phyloP scores from a whole-genome alignment of 1,140 invertebrate genomes.

The Hylaeus anthracinus region DNA sequence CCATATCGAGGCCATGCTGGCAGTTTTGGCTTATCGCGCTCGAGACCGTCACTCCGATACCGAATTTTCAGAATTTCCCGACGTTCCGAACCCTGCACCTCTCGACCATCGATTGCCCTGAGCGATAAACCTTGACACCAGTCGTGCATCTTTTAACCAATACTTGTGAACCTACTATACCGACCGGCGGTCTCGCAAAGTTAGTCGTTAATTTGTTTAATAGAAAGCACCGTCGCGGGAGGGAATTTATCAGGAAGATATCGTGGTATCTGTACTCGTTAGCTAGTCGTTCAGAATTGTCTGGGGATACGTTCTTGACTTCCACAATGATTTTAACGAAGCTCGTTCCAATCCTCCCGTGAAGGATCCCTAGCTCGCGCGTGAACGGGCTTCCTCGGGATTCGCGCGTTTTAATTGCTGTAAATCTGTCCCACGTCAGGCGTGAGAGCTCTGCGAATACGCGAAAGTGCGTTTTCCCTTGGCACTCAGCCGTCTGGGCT shows the following conservation, averaged over 20 bases:
- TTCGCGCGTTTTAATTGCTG: conserved; percentile 37
- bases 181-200: no score
- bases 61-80: conserved; percentile 3
- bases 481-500: not conserved
- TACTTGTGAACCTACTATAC: no score
- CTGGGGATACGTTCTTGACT: not conserved
- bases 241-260: not conserved
- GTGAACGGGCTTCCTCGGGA: not conserved
- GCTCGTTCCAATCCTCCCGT: not conserved
- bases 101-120: not conserved
- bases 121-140: conserved; percentile 13
- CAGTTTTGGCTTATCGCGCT: conserved; percentile 9
- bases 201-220: not conserved
- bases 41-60: conserved; percentile 4
- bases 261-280: not conserved
- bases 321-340: not conserved
- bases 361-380: not conserved
- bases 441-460: conserved; percentile 12
- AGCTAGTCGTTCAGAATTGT: not conserved
- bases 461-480: conserved; percentile 25
- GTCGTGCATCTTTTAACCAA: no score
- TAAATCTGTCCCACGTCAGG: conserved; percentile 31
- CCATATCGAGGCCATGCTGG: not conserved
- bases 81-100: not conserved
- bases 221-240: not conserved